Percentiles rank a stretch among this genome's conserved stretches.
Evolutionary conservation across 1,140 invertebrate genomes (phyloP).

Genomic region (Bradynema listronoti): DNA sequence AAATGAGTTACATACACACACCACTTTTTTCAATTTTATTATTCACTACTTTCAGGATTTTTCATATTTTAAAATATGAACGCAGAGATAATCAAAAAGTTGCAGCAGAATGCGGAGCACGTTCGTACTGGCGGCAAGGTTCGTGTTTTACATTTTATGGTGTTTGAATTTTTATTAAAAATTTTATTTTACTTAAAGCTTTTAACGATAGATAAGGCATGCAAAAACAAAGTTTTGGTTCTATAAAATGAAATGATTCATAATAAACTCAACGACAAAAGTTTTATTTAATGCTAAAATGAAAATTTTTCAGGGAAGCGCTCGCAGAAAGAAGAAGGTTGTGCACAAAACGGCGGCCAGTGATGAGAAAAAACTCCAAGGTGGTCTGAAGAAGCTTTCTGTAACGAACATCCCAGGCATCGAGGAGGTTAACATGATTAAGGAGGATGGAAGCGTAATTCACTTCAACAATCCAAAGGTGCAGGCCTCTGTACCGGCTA

Average conservation of each 20-base stretch:
- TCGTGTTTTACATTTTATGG: neutral
- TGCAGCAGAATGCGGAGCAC: slow-evolving; percentile 51
- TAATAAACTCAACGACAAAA: neutral
- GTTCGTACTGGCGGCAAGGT: slow-evolving; percentile 58
- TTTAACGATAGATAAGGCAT: neutral
- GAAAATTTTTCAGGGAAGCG: slow-evolving; percentile 68
- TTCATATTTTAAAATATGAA: no score
- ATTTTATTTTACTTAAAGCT: neutral
- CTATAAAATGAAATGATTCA: no score
- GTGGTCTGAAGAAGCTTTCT: slow-evolving; percentile 89
- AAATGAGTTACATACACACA: no score
- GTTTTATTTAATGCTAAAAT: neutral
- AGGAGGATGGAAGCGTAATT: slow-evolving; percentile 96
- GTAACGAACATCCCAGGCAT: slow-evolving; percentile 96
- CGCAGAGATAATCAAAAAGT: slow-evolving; percentile 55
- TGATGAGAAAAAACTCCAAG: slow-evolving; percentile 98
- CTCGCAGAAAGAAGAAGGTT: slow-evolving; percentile 99
- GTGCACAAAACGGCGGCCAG: slow-evolving; percentile 94
- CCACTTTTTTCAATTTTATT: no score
- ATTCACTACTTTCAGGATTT: no score
- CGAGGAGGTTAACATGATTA: slow-evolving; percentile 98
- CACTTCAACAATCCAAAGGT: slow-evolving; percentile 99
- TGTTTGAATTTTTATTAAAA: neutral
- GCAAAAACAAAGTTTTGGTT: neutral
- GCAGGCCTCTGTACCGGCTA: slow-evolving; percentile 87